Conservation (phyloP, 1,140 invertebrate species). For the Rhizoglyphus robini region DNA sequence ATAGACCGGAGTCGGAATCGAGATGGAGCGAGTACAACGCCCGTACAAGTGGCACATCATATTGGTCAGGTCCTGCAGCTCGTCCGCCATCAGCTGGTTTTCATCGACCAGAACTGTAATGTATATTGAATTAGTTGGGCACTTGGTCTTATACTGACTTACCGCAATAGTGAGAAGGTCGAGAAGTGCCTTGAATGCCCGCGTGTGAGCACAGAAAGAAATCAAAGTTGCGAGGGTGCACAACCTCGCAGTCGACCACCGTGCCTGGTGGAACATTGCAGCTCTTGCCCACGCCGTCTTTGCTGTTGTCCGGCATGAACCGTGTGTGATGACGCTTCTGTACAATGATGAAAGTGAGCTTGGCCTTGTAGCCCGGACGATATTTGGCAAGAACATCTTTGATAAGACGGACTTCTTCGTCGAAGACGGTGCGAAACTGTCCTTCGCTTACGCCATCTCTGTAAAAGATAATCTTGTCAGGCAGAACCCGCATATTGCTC, state of each 20-base stretch:
- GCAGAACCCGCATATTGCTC: conserved; percentile 22
- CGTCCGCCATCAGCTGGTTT: conserved; percentile 50
- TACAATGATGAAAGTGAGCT: conserved; percentile 27
- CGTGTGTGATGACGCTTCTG: conserved; percentile 25
- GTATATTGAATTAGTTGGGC: too few species aligned
- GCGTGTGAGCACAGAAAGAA: conserved; percentile 61
- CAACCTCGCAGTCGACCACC: conserved; percentile 61
- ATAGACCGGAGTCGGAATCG: conserved; percentile 83
- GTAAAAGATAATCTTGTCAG: conserved; percentile 35
- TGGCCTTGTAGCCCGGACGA: background rate
- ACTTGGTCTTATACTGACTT: too few species aligned
- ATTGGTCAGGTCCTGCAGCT: conserved; percentile 68
- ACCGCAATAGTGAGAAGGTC: conserved; percentile 22
- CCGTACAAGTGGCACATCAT: conserved; percentile 76
- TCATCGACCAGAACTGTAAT: conserved; percentile 58
- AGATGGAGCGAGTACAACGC: conserved; percentile 69
- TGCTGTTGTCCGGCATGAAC: conserved; percentile 24
- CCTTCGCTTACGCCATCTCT: conserved; percentile 38
- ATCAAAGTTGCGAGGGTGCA: conserved; percentile 62
- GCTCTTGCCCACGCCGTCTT: conserved; percentile 28
- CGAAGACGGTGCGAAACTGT: conserved; percentile 33
- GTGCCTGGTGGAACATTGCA: conserved; percentile 69
- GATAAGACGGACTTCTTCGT: conserved; percentile 25
- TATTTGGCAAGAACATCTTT: conserved; percentile 17
- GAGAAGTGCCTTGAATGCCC: conserved; percentile 23